Evolutionary conservation across 1,140 invertebrate species (phyloP), one percentile per base, ranked within the genome.

Genomic region (Orussus abietinus): DNA sequence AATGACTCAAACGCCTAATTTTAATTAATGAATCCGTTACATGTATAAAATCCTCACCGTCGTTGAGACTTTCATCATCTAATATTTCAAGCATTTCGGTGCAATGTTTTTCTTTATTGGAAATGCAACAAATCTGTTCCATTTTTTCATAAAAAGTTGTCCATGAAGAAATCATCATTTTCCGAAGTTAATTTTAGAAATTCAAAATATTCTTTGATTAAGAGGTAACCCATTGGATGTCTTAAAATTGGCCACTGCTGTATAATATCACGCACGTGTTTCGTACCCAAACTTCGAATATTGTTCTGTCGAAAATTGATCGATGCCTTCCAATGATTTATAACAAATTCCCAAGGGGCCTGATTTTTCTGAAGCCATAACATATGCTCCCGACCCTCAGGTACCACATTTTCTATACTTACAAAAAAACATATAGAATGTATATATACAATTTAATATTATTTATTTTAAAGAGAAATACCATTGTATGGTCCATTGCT

Each of bases 241-340:
- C 21, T 11, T 12, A 42, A 32, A n/a, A 35, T 32, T 11, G 17
- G 15, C 40, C 40, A 34, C 22, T 42, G 11, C 11, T 20, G 6
- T 7, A 25, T 35, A 26, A 35, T 35, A 15, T 42, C 39, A 4
- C 6, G 11, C 9, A 35, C 32, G n/a, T 35, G 33, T 4, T 14
- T 4, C 11, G 4, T 21, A 34, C 5, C 21, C 11, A 17, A 3
- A 3, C 21, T 13, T 15, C 19, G 9, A 19, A 11, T 21, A 15
- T 25, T 17, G 14, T 42, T 22, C 7, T 17, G 5, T 5, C 31
- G 19, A 21, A 25, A 34, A 18, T 42, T 3, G 4, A 21, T 21
- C 15, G 40, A 34, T 11, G 19, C 11, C 12, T 15, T 35, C 40
- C 40, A 42, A 6, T 35, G 40, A 11, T 13, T 25, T 9, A 25